phyloP scores from a whole-genome alignment of 2,797 vertebrate species.

The Cottoperca gobio region DNA sequence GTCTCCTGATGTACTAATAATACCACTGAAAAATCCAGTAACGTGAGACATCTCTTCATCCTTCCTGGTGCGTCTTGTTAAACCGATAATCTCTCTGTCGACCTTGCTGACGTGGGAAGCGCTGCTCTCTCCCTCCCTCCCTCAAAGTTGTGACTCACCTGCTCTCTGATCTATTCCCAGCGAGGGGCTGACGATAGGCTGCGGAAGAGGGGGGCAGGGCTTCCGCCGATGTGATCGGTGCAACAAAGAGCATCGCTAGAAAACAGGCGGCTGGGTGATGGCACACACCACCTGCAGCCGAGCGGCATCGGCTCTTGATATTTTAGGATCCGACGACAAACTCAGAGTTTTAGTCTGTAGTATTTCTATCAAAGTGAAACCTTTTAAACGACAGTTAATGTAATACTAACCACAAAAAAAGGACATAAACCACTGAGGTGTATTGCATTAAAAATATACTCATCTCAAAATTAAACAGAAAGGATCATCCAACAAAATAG shows the following conservation, averaged over 20 bases:
- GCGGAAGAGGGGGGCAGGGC: conserved; percentile 46
- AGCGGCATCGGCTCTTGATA: conserved; percentile 14
- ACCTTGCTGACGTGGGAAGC: conserved; percentile 73
- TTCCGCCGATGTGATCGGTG: conserved; percentile 61
- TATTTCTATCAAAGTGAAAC: not conserved
- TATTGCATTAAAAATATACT: conserved; percentile 41
- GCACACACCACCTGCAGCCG: conserved; percentile 20
- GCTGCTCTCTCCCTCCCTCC: conserved; percentile 51
- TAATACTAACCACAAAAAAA: conserved; percentile 4
- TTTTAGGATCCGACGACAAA: conserved; percentile 10
- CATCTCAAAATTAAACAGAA: conserved; percentile 54
- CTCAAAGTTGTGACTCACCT: conserved; percentile 80
- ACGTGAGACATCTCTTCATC: conserved; percentile 8
- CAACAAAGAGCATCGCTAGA: conserved; percentile 54
- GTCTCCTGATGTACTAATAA: conserved; percentile 19
- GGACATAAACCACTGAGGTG: conserved; percentile 32
- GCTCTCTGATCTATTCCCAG: conserved; percentile 79
- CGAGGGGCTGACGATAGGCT: conserved; percentile 67
- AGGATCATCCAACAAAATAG: conserved; percentile 75
- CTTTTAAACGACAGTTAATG: not conserved
- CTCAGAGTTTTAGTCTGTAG: not conserved
- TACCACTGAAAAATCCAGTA: conserved; percentile 9
- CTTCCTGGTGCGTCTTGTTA: conserved; percentile 11
- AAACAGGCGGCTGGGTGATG: conserved; percentile 29
- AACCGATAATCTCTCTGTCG: conserved; percentile 49